These are phyloP conservation scores for Mormyrops boulengeri DNA, from an alignment of 2,797 vertebrate genomes.

Conservation along the genomic window DNA sequence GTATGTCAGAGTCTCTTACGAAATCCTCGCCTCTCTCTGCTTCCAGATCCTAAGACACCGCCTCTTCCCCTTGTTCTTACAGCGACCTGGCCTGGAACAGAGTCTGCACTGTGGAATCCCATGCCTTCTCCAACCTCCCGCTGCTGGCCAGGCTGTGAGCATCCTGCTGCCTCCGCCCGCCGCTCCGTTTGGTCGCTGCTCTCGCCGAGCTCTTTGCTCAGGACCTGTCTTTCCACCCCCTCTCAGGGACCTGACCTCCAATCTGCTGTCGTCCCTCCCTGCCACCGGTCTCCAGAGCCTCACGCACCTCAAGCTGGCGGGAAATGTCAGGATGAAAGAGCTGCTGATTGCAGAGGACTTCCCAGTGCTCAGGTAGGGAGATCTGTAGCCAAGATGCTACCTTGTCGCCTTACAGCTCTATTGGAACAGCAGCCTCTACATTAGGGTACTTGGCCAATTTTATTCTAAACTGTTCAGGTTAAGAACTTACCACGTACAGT, in stretches of 20 bases:
- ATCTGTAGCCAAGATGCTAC: neutral
- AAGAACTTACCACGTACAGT: no score
- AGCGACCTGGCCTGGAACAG: slow-evolving; percentile 88
- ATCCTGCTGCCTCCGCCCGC: slow-evolving; percentile 18
- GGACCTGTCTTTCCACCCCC: slow-evolving; percentile 26
- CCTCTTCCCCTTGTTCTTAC: neutral
- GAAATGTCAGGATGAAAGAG: slow-evolving; percentile 76
- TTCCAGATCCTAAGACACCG: neutral
- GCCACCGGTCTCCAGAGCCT: slow-evolving; percentile 76
- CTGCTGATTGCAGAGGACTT: slow-evolving; percentile 77
- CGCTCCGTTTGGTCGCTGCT: neutral
- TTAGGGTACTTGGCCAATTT: neutral
- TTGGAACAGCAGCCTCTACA: neutral
- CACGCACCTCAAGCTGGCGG: slow-evolving; percentile 87
- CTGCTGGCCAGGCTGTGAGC: slow-evolving; percentile 87
- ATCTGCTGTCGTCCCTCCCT: slow-evolving; percentile 79
- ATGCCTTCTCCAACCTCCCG: slow-evolving; percentile 74
- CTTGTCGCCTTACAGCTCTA: neutral
- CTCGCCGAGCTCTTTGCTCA: neutral
- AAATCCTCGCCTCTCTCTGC: neutral
- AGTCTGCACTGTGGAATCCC: slow-evolving; percentile 65
- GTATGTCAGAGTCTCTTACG: neutral
- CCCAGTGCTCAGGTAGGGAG: slow-evolving; percentile 59
- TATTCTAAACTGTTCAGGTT: neutral
- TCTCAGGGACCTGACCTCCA: slow-evolving; percentile 83